These are phyloP conservation scores for Hetaerina americana DNA, from an alignment of 1,140 invertebrate genomes.

Conservation along the genomic window DNA sequence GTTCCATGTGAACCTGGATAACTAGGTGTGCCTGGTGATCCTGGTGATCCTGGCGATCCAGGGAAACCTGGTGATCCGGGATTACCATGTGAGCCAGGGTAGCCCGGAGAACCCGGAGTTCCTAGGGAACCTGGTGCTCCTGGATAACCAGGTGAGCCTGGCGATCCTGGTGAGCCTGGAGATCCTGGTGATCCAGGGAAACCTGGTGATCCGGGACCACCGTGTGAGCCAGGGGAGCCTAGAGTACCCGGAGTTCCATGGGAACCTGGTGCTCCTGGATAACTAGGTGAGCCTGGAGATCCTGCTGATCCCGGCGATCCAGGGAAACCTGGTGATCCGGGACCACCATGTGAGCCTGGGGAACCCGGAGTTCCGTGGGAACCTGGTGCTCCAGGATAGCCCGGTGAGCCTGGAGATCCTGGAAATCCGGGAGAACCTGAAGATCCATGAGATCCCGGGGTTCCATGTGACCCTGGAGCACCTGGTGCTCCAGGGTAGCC, in stretches of 20 bases:
- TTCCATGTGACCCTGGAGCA: neutral
- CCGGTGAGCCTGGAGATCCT: neutral
- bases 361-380: neutral
- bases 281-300: neutral
- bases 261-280: neutral
- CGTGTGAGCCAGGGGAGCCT: neutral
- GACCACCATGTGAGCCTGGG: neutral
- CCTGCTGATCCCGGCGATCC: neutral
- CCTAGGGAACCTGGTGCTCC: too few relatives aligned
- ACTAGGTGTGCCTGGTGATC: neutral
- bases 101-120: neutral
- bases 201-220: neutral
- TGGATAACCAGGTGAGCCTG: neutral
- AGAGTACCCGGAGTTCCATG: neutral
- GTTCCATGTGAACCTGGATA: neutral
- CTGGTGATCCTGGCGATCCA: neutral
- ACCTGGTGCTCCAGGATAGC: slow-evolving; percentile 13
- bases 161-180: neutral
- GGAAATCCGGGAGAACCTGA: neutral
- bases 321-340: neutral
- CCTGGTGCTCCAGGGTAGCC: neutral
- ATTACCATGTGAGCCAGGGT: neutral
- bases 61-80: neutral
- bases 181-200: neutral
- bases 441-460: neutral